A percentile compares a stretch with the other conserved stretches of the same genome.
phyloP scores from a whole-genome alignment of 2,888 invertebrate genomes.

The Gortyna flavago region DNA sequence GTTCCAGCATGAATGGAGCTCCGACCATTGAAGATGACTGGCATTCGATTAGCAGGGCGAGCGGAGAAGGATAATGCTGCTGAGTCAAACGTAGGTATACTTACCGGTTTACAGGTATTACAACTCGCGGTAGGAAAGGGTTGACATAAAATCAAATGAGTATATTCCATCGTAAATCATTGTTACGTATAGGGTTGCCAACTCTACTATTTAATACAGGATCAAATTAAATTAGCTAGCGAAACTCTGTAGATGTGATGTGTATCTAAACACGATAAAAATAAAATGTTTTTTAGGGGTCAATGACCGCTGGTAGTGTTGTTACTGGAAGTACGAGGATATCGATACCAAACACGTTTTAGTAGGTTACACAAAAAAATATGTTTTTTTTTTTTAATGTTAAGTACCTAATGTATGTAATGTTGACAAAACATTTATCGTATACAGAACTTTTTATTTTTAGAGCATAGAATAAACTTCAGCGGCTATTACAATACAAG shows the following conservation, averaged over 20 bases:
- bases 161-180: neutral
- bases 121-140: neutral
- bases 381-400: too few relatives aligned
- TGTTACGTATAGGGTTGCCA: neutral
- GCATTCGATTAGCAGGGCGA: conserved; percentile 40
- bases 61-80: neutral
- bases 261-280: too few relatives aligned
- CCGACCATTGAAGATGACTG: conserved; percentile 24
- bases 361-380: too few relatives aligned
- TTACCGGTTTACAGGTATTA: neutral
- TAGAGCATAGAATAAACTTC: neutral
- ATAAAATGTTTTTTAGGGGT: neutral
- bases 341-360: too few relatives aligned
- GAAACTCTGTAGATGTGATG: neutral
- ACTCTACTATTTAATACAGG: neutral
- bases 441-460: neutral
- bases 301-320: too few relatives aligned
- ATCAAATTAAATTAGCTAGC: neutral
- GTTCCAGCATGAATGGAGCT: conserved; percentile 25
- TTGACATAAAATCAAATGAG: neutral
- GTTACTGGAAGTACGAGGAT: too few relatives aligned
- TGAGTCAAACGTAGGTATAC: conserved; percentile 3
- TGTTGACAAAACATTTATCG: neutral
- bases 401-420: neutral
- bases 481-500: neutral